phyloP scores from a whole-genome alignment of 2,113 vertebrate species.

The Drymodes brunneopygia region DNA sequence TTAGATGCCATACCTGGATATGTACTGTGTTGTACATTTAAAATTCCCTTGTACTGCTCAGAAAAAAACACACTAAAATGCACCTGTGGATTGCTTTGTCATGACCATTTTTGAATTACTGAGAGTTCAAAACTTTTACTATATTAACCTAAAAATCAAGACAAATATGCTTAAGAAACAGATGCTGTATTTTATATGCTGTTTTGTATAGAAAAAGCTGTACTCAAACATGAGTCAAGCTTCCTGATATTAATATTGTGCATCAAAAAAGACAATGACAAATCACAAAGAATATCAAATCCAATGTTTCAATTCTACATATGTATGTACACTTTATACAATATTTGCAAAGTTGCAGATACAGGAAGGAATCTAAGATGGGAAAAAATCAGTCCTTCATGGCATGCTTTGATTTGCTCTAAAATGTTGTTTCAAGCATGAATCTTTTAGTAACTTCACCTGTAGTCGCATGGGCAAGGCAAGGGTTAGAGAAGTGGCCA shows the following conservation, averaged over 20 bases:
- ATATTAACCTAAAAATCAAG: background rate
- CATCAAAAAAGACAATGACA: background rate
- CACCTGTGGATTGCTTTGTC: background rate
- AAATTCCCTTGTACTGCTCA: background rate
- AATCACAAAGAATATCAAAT: background rate
- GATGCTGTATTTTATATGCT: background rate
- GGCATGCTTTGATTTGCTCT: background rate
- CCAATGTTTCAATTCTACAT: background rate
- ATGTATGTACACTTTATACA: background rate
- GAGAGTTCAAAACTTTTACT: background rate
- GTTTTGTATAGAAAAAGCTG: background rate
- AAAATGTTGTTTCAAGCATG: background rate
- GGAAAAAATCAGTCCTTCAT: background rate
- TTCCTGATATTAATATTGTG: background rate
- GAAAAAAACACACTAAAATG: background rate
- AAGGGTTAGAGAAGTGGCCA: background rate
- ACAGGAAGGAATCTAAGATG: background rate
- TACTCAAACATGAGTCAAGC: background rate
- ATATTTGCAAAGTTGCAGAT: background rate
- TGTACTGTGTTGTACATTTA: background rate
- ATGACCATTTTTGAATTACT: background rate
- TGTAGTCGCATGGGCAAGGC: rapidly evolving
- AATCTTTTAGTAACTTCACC: background rate
- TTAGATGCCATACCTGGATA: background rate
- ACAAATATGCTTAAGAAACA: background rate